Evolutionary conservation across 2,113 vertebrate species (phyloP).

Genomic region (Prietella phreatophila): DNA sequence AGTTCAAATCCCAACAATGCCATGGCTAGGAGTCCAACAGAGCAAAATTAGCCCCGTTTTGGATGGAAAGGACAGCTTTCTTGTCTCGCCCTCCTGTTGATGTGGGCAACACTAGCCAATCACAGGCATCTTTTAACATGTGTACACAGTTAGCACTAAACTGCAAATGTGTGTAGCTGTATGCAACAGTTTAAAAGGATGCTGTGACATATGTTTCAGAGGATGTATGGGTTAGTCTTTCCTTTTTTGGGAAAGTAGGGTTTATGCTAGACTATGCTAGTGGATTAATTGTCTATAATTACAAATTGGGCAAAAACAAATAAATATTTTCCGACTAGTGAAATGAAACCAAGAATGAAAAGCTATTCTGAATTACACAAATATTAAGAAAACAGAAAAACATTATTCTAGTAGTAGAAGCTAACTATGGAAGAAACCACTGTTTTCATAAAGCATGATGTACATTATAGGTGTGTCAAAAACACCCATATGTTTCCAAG

Average conservation of each 20-base stretch:
- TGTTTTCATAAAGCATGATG: neutral
- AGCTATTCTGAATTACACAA: neutral
- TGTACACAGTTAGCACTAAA: neutral
- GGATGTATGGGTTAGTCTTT: neutral
- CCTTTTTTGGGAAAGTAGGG: neutral
- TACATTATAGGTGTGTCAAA: neutral
- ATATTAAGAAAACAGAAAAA: neutral
- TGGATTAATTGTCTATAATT: neutral
- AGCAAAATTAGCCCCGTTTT: neutral
- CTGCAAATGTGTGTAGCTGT: neutral
- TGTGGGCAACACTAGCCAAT: neutral
- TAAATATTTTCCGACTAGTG: neutral
- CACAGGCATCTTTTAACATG: neutral
- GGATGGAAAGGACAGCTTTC: neutral
- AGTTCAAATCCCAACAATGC: neutral
- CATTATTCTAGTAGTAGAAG: neutral
- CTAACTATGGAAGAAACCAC: neutral
- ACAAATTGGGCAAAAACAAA: neutral
- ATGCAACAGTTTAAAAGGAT: neutral
- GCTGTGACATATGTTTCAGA: neutral
- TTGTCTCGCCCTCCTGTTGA: neutral
- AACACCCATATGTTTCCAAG: neutral
- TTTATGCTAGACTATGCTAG: too few species aligned
- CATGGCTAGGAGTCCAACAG: neutral
- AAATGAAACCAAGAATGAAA: neutral